These are phyloP conservation scores for Macroramphosus scolopax DNA, from an alignment of 2,797 vertebrate species.

Conservation along the genomic window DNA sequence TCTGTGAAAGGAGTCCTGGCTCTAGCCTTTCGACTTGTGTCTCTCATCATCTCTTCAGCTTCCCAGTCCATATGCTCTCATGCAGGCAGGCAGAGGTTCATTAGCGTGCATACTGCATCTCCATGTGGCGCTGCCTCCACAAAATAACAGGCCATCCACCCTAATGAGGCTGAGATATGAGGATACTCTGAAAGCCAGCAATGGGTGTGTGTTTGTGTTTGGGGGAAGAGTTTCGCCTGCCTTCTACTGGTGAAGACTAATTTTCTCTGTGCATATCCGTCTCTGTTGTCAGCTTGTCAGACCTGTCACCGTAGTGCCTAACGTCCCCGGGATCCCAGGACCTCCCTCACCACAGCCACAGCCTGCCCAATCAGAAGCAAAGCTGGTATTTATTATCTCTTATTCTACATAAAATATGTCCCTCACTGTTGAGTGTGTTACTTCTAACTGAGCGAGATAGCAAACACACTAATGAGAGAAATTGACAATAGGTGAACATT, in stretches of 20 bases:
- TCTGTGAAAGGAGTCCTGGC: constrained; percentile 51
- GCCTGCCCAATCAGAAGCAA: constrained; percentile 92
- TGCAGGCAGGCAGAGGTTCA: constrained; percentile 78
- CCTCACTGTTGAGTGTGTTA: constrained; percentile 19
- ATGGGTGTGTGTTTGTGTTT: constrained; percentile 19
- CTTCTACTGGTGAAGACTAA: constrained; percentile 59
- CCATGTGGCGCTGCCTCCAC: constrained; percentile 74
- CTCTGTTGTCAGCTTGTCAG: constrained; percentile 89
- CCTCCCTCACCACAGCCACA: constrained; percentile 90
- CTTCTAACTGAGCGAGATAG: constrained; percentile 33
- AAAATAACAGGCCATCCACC: constrained; percentile 79
- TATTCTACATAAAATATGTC: constrained; percentile 39
- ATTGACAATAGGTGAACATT: constrained; percentile 9
- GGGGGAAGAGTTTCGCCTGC: constrained; percentile 25
- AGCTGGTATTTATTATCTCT: constrained; percentile 85
- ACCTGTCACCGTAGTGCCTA: constrained; percentile 99
- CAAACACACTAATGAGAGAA: constrained; percentile 25
- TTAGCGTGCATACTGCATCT: constrained; percentile 76
- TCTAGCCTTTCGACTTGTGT: constrained; percentile 66
- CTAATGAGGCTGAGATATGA: constrained; percentile 84
- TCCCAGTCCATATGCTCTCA: constrained; percentile 77
- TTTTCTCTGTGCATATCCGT: constrained; percentile 66
- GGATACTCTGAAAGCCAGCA: constrained; percentile 58
- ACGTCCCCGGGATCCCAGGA: constrained; percentile 95
- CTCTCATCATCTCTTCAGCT: constrained; percentile 67